phyloP scores from a whole-genome alignment of 2,113 vertebrate genomes.

The Buteo buteo region DNA sequence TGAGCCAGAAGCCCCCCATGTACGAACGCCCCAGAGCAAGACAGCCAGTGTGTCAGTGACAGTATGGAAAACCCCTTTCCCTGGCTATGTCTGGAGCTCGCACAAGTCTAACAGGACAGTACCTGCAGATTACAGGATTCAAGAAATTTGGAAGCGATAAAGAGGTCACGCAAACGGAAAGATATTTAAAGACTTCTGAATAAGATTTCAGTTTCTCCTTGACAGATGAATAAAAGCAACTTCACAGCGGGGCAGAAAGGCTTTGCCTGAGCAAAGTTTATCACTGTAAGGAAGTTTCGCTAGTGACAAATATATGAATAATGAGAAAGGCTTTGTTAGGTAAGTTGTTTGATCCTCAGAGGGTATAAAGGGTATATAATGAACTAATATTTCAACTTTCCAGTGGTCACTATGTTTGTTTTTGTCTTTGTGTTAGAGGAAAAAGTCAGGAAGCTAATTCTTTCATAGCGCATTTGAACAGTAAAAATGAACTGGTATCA shows the following conservation, averaged over 20 bases:
- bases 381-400: neutral
- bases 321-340: neutral
- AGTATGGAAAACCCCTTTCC: neutral
- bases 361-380: neutral
- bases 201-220: neutral
- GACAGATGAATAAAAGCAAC: neutral
- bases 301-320: neutral
- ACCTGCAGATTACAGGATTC: neutral
- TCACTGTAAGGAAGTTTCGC: neutral
- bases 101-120: neutral
- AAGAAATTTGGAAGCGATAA: neutral
- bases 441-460: neutral
- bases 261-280: neutral
- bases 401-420: neutral
- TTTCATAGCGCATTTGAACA: neutral
- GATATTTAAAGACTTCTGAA: neutral
- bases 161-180: neutral
- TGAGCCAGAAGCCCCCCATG: neutral
- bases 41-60: neutral
- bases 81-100: neutral
- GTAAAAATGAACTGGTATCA: neutral
- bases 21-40: neutral
- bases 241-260: neutral
- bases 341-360: neutral
- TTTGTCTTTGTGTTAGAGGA: neutral